These are phyloP conservation scores for Rhogogaster chlorosoma DNA, from an alignment of 2,888 invertebrate species.

Conservation along the genomic window DNA sequence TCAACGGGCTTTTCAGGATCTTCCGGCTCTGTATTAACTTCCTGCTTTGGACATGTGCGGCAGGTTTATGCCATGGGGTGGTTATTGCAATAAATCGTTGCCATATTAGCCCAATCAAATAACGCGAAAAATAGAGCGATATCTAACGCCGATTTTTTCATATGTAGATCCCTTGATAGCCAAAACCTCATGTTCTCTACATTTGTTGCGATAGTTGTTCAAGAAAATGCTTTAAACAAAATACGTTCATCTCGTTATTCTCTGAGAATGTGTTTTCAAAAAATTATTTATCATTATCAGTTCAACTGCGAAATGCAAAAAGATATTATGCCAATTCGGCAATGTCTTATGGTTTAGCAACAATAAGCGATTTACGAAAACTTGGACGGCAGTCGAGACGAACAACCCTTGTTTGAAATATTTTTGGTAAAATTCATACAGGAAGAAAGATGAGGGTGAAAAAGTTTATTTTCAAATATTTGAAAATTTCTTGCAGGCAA, in stretches of 20 bases:
- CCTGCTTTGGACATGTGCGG: not conserved
- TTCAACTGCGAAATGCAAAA: not conserved
- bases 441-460: too few species aligned
- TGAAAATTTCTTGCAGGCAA: too few species aligned
- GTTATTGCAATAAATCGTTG: not conserved
- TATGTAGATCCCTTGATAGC: too few species aligned
- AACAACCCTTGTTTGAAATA: not conserved
- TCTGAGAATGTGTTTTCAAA: not conserved
- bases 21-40: not conserved
- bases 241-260: not conserved
- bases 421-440: too few species aligned
- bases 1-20: not conserved
- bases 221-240: not conserved
- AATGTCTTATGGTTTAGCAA: not conserved
- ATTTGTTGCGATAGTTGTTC: not conserved
- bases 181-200: too few species aligned
- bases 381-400: not conserved
- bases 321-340: not conserved
- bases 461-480: too few species aligned
- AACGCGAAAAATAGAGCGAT: too few species aligned
- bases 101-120: not conserved
- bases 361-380: not conserved
- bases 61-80: not conserved
- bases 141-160: too few species aligned
- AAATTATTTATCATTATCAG: not conserved